Evolutionary conservation across 1,140 invertebrate species (phyloP).

Genomic region (Saccostrea echinata): DNA sequence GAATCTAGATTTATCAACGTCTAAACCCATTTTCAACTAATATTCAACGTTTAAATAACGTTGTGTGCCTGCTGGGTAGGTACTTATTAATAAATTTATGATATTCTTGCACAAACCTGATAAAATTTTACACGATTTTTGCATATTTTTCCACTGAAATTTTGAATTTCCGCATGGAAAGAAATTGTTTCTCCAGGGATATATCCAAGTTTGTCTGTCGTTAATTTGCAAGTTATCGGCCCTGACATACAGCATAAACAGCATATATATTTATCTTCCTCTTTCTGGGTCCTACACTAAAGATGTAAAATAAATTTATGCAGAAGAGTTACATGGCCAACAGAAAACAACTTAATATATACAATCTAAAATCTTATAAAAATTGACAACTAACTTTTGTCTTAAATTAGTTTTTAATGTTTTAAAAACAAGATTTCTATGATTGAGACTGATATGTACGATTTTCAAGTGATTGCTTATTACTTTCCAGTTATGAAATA

Average conservation of each 20-base stretch:
- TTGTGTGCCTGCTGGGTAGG: too few species aligned
- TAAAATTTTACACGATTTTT: constrained; percentile 46
- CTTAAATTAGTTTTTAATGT: too few species aligned
- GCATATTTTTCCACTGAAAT: constrained; percentile 53
- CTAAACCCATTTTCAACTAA: too few species aligned
- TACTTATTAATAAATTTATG: too few species aligned
- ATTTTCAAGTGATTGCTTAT: too few species aligned
- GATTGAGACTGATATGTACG: too few species aligned
- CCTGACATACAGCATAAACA: constrained; percentile 71
- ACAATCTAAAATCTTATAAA: neutral
- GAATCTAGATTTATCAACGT: too few species aligned
- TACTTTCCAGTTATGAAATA: too few species aligned
- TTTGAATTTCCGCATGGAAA: constrained; percentile 65
- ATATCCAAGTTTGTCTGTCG: constrained; percentile 62
- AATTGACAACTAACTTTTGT: neutral
- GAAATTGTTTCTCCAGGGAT: constrained; percentile 67
- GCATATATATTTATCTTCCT: constrained; percentile 56
- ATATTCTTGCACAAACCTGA: too few species aligned
- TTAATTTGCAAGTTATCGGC: constrained; percentile 63
- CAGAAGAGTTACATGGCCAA: neutral
- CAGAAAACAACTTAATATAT: neutral
- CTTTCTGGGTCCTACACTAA: neutral
- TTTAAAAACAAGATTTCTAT: too few species aligned
- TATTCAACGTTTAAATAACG: too few species aligned
- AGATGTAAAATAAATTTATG: neutral